Evolutionary conservation across 1,140 invertebrate species (phyloP).

Genomic region (Microplitis demolitor): DNA sequence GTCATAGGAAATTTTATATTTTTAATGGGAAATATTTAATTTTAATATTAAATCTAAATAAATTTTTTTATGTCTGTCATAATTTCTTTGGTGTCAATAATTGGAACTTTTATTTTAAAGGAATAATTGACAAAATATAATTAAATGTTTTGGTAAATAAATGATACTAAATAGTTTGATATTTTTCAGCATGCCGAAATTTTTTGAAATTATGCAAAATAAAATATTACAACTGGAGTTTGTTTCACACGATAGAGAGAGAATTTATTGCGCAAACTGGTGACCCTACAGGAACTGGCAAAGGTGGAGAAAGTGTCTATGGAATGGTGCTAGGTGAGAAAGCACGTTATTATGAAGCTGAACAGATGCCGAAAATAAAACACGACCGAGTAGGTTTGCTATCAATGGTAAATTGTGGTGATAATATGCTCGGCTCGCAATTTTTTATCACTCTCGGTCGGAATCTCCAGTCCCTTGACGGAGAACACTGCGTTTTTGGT

Average conservation of each 20-base stretch:
- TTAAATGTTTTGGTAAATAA: neutral
- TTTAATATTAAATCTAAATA: no score
- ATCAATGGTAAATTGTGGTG: constrained; percentile 95
- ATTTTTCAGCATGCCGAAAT: constrained; percentile 82
- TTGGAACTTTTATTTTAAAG: no score
- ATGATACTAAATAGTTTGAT: neutral
- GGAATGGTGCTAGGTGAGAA: constrained; percentile 82
- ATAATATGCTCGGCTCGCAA: constrained; percentile 93
- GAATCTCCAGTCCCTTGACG: constrained; percentile 90
- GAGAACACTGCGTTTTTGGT: constrained; percentile 95
- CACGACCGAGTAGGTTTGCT: constrained; percentile 86
- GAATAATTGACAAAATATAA: no score
- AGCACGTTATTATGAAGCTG: constrained; percentile 91
- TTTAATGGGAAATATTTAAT: no score
- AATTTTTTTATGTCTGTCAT: no score
- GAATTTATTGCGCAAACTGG: constrained; percentile 98
- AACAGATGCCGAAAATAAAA: constrained; percentile 88
- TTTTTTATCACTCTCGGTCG: constrained; percentile 95
- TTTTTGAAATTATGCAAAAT: constrained; percentile 98
- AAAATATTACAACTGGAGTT: constrained; percentile 97
- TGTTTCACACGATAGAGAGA: constrained; percentile 91
- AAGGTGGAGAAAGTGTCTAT: constrained; percentile 89
- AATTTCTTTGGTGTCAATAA: no score
- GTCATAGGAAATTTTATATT: no score
- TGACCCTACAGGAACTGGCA: constrained; percentile 91